Evolutionary conservation across 1,140 invertebrate species (phyloP).

Genomic region (Aplysia californica): DNA sequence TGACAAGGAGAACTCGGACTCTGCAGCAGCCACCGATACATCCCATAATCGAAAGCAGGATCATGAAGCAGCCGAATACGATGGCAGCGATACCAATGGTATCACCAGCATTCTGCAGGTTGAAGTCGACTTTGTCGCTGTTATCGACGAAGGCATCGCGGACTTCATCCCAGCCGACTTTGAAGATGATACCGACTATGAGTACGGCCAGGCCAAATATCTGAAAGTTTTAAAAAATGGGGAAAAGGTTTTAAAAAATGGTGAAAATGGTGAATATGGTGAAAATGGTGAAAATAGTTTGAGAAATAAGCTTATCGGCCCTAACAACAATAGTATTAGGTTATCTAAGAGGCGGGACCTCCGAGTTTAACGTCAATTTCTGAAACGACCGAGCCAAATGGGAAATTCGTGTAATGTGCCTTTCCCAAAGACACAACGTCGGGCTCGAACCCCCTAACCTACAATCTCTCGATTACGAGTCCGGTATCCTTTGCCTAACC

Average conservation of each 20-base stretch:
- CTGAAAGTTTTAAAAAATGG: neutral
- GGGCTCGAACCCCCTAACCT: too few relatives aligned
- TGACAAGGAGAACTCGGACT: neutral
- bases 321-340: too few relatives aligned
- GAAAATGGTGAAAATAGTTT: neutral
- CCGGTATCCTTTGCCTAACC: too few relatives aligned
- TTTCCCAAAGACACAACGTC: too few relatives aligned
- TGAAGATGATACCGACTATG: conserved; percentile 27
- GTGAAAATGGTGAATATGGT: too few relatives aligned
- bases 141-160: conserved; percentile 18
- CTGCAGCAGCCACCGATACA: conserved; percentile 30
- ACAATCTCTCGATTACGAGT: too few relatives aligned
- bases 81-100: conserved; percentile 13
- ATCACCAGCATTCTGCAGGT: conserved; percentile 26
- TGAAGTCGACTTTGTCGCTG: neutral
- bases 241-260: neutral
- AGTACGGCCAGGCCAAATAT: conserved; percentile 23
- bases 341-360: too few relatives aligned
- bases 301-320: neutral
- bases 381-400: too few relatives aligned
- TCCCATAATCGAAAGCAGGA: conserved; percentile 18
- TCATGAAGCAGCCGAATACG: conserved; percentile 25
- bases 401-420: too few relatives aligned
- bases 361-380: too few relatives aligned
- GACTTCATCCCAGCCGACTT: conserved; percentile 23